Evolutionary conservation across 2,888 invertebrate species (phyloP).

Genomic region (Matsumyia berberina): DNA sequence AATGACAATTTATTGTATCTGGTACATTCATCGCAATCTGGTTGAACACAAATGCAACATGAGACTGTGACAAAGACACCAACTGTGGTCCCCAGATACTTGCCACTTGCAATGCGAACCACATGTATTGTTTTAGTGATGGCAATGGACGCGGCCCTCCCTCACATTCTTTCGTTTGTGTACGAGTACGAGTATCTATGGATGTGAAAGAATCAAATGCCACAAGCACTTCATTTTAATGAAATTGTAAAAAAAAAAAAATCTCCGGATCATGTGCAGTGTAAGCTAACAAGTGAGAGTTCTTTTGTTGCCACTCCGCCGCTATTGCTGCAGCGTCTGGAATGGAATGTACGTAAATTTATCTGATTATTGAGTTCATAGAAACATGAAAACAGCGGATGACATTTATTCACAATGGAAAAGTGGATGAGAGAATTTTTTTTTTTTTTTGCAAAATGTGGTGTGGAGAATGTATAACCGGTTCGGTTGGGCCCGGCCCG

Average conservation of each 20-base stretch:
- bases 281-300: conserved; percentile 47
- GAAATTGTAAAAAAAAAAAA: conserved; percentile 45
- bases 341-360: conserved; percentile 42
- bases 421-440: conserved; percentile 47
- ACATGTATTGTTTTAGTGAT: conserved; percentile 47
- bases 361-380: conserved; percentile 65
- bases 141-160: conserved; percentile 41
- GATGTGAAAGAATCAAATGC: conserved; percentile 52
- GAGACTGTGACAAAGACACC: conserved; percentile 48
- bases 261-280: conserved; percentile 21
- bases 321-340: conserved; percentile 1
- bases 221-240: conserved; percentile 59
- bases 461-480: conserved; percentile 32
- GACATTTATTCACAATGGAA: conserved; percentile 64
- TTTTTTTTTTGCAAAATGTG: conserved; percentile 37
- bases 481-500: not conserved
- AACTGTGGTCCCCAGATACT: conserved; percentile 28
- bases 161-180: conserved; percentile 5
- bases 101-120: conserved; percentile 36
- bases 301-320: conserved; percentile 1
- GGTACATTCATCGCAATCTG: conserved; percentile 53
- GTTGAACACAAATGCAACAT: conserved; percentile 47
- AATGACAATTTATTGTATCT: conserved; percentile 63
- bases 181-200: conserved; percentile 13
- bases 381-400: conserved; percentile 55